Base-by-base conservation (phyloP, 2,797 vertebrate species). In the Adelosebastes latens region DNA sequence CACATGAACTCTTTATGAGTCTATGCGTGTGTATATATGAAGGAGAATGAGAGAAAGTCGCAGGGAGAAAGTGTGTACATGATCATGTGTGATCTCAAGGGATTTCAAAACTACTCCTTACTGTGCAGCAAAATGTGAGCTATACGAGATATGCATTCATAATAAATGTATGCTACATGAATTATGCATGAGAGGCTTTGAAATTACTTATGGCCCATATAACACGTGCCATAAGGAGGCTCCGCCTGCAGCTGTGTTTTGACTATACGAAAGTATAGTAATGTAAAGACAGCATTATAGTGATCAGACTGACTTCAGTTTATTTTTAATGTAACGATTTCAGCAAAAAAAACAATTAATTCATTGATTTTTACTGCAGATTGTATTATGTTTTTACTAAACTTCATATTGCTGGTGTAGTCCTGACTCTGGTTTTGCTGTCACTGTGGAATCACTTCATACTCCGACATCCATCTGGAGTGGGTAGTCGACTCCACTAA, bases 131-230 rank as follows among this genome's bases (percentile, higher is more conserved):
- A 36, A 58, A 73, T 62, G 42, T 31, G 42, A 78, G 63, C 80
- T 80, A 34, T 72, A 75, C 63, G 60, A 69, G 56, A 66, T 34
- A 66, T 49, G 32, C 74, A 75, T 81, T 73, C 34, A 88, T 87
- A 77, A 90, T 72, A 71, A 77, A 92, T 87, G 62, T 55, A 55
- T 32, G 46, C 56, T 9, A 31, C 27, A 80, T 89, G 52, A 87
- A 89, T 75, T 75, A 88, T 77, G 64, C 32, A 91, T 80, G 65
- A 73, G 75, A 78, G 74, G 31, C 68, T 85, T 74, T 75, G 68
- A 65, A 79, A 88, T 85, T 64, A 87, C 71, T 70, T 71, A 72
- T n/a, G 73, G 74, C 31, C 39, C 78, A 75, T 79, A 72, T 69
- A 81, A 52, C 25, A 32, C 12, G 55, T 27, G 58, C 14, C 34